Evolutionary conservation across 2,797 vertebrate species (phyloP).

Genomic region (Enteromius thamalakanensis): DNA sequence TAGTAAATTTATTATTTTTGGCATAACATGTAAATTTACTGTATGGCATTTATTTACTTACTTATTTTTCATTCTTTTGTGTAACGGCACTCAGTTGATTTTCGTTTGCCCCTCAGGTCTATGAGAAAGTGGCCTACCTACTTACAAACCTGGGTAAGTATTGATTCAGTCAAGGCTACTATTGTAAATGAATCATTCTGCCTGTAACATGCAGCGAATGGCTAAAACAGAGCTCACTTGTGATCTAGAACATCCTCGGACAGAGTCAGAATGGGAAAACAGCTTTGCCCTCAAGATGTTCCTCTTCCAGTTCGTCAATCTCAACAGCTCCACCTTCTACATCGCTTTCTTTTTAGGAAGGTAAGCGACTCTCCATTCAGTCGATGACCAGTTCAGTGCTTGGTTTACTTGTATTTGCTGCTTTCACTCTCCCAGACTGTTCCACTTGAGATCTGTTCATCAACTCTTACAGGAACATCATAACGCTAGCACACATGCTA

Average conservation of each 20-base stretch:
- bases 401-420: not conserved
- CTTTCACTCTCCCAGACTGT: not conserved
- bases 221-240: slow-evolving; percentile 29
- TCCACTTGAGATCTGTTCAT: not conserved
- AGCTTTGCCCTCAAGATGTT: slow-evolving; percentile 99
- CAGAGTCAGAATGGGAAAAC: slow-evolving; percentile 99
- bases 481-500: not conserved
- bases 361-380: slow-evolving; percentile 68
- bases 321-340: slow-evolving; percentile 99
- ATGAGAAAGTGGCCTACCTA: slow-evolving; percentile 97
- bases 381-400: not conserved
- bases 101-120: slow-evolving; percentile 79
- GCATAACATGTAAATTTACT: not conserved
- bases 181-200: no score
- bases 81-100: slow-evolving; percentile 10
- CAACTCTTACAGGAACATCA: not conserved
- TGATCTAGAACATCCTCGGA: slow-evolving; percentile 91
- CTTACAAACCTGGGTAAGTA: slow-evolving; percentile 95
- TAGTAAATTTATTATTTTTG: not conserved
- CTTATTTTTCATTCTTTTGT: not conserved
- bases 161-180: not conserved
- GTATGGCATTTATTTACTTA: not conserved
- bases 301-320: slow-evolving; percentile 98
- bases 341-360: slow-evolving; percentile 98
- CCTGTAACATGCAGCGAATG: not conserved